Evolutionary conservation across 92 coral and sea anemone genomes (phyloP).

Genomic region (Nematostella vectensis): DNA sequence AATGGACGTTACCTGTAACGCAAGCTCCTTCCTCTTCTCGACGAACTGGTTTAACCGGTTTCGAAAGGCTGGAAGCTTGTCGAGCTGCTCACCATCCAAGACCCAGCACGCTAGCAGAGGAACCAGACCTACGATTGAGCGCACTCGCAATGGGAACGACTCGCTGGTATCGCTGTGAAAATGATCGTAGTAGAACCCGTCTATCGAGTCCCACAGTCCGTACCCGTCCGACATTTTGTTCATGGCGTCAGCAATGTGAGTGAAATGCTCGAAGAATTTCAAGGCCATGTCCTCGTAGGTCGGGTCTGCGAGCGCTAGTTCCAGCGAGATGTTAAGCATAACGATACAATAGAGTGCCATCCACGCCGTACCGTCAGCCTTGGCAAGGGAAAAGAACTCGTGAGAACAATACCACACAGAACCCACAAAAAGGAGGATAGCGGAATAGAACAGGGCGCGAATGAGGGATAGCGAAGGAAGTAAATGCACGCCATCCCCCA

Average conservation of each 20-base stretch:
- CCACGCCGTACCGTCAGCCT: conserved; percentile 99
- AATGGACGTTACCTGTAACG: conserved; percentile 85
- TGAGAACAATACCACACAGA: neutral
- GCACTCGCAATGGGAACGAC: conserved; percentile 78
- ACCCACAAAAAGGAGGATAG: neutral
- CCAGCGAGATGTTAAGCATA: conserved; percentile 80
- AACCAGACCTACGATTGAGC: conserved; percentile 92
- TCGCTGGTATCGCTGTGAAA: conserved; percentile 11
- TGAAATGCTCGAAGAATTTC: conserved; percentile 86
- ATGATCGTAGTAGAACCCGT: conserved; percentile 85
- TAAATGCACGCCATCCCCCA: no score
- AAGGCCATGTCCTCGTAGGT: conserved; percentile 86
- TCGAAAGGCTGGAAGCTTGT: conserved; percentile 84
- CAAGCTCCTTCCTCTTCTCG: conserved; percentile 74
- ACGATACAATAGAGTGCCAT: conserved; percentile 80
- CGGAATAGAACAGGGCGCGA: conserved; percentile 13
- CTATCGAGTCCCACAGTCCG: conserved; percentile 80
- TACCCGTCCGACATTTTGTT: conserved; percentile 74
- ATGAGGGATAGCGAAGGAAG: conserved; percentile 10
- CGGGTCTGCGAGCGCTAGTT: conserved; percentile 61
- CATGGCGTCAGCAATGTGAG: conserved; percentile 82
- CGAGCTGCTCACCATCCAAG: conserved; percentile 79
- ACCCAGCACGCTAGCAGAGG: conserved; percentile 91
- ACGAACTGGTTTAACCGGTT: conserved; percentile 91
- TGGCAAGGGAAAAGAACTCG: neutral